These are phyloP conservation scores for Meiosimyza platycephala DNA, from an alignment of 2,888 invertebrate genomes.

Conservation along the genomic window DNA sequence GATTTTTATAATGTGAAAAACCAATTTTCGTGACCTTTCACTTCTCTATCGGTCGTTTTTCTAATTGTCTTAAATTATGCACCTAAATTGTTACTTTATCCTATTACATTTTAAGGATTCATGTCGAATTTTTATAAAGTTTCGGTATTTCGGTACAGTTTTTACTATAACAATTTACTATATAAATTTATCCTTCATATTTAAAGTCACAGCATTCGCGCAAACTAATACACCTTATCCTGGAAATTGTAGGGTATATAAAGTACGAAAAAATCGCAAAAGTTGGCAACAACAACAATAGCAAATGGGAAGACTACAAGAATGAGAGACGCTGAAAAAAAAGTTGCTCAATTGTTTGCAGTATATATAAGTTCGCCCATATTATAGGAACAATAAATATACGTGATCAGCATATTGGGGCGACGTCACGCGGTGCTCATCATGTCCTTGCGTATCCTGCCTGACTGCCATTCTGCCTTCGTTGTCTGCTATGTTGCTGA, in stretches of 20 bases:
- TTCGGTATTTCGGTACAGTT: no score
- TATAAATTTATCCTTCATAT: no score
- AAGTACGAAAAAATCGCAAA: conserved; percentile 8
- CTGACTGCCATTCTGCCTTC: conserved; percentile 12
- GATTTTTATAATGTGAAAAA: no score
- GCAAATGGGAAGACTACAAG: conserved; percentile 6
- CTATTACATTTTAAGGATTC: no score
- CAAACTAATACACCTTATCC: no score
- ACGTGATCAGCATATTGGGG: conserved; percentile 65
- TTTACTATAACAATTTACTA: no score
- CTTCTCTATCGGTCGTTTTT: no score
- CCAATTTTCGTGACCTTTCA: no score
- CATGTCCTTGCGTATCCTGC: conserved; percentile 44
- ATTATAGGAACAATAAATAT: conserved; percentile 66
- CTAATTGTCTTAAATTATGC: no score
- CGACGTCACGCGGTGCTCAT: conserved; percentile 48
- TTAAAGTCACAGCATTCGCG: no score
- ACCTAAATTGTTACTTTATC: no score
- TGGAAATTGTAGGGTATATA: background rate
- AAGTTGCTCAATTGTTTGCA: conserved; percentile 44
- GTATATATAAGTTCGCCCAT: conserved; percentile 56
- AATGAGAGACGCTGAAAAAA: conserved; percentile 29
- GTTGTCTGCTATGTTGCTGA: conserved; percentile 6
- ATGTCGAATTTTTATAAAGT: no score
- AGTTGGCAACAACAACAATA: conserved; percentile 5